Evolutionary conservation across 2,797 vertebrate species (phyloP).

Genomic region (Enteromius viviparus): DNA sequence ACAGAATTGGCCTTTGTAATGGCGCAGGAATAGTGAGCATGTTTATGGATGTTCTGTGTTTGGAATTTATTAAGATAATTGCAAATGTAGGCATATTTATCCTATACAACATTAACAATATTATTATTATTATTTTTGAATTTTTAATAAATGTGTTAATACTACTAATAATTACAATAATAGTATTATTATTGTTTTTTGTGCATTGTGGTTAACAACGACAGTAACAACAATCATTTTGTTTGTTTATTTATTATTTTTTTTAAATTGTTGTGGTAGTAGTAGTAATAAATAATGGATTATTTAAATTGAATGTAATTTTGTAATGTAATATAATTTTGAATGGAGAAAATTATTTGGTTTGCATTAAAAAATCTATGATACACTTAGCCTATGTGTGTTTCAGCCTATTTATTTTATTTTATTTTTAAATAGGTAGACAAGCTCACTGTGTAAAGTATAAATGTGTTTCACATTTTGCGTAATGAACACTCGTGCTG

Average conservation of each 20-base stretch:
- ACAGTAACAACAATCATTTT: too few species aligned
- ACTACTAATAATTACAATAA: too few species aligned
- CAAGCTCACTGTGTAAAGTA: background rate
- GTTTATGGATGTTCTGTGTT: slow-evolving; percentile 49
- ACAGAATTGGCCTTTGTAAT: slow-evolving; percentile 69
- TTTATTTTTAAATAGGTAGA: background rate
- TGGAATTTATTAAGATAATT: slow-evolving; percentile 41
- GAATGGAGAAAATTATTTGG: background rate
- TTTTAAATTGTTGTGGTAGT: too few species aligned
- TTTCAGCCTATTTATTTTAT: background rate
- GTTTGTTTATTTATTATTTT: too few species aligned
- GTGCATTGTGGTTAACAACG: too few species aligned
- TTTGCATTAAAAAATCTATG: background rate
- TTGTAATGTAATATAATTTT: background rate
- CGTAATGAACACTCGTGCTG: background rate
- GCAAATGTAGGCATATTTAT: slow-evolving; percentile 38
- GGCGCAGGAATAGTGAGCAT: slow-evolving; percentile 66
- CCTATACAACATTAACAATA: too few species aligned
- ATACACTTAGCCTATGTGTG: background rate
- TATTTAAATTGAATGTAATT: background rate
- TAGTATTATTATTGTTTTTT: too few species aligned
- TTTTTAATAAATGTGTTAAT: too few species aligned
- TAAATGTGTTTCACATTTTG: background rate
- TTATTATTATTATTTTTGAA: too few species aligned
- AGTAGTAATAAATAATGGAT: background rate